Base-by-base conservation (phyloP, 2,888 invertebrate species). In the Adelognathus sp. region DNA sequence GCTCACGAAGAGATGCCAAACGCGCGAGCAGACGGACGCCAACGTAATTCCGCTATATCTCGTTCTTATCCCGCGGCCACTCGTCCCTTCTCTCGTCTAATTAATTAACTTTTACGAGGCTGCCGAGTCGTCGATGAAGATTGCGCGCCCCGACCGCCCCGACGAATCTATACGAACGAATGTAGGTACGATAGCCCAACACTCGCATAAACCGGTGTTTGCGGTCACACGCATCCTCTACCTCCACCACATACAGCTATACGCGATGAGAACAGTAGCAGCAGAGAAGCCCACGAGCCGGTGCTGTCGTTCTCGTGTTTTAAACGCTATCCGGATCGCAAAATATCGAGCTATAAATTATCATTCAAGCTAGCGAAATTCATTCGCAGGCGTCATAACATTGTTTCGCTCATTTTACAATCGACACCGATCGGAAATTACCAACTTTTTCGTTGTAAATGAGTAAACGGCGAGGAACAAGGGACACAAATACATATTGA, bases 51-150 rank as follows among this genome's bases (percentile, higher is more conserved):
- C 79, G 76, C 78, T 82, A 81, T 83, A 83, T 82, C 83, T 83
- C 81, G 77, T 82, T 83, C 81, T 82, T 82, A 82, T 82, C 82
- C 81, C 61, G 74, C 74, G 79, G 78, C 77, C 78, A 61, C 81
- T 81, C 80, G 82, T 82, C 81, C 82, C 82, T 82, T 79, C 80
- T 76, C 81, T 82, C 82, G 82, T 83, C 82, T 84, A 84, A 84
- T 84, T 84, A 84, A 84, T 84, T 84, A 84, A 83, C 83, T 84
- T 84, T 83, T 83, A 84, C 84, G 84, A 83, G 81, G 82, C 81
- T 81, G 81, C 82, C 82, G 81, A 81, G 81, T 81, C 81, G 79
- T 84, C 83, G 84, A 84, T 84, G 84, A 82, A 82, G 79, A 81
- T 84, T 80, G 84, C 81, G 82, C 79, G n/a, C 76, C 72, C 76